A percentile compares a stretch with the other conserved stretches of the same genome.
Evolutionary conservation across 2,888 invertebrate species (phyloP).

Genomic region (Melanotus villosus): DNA sequence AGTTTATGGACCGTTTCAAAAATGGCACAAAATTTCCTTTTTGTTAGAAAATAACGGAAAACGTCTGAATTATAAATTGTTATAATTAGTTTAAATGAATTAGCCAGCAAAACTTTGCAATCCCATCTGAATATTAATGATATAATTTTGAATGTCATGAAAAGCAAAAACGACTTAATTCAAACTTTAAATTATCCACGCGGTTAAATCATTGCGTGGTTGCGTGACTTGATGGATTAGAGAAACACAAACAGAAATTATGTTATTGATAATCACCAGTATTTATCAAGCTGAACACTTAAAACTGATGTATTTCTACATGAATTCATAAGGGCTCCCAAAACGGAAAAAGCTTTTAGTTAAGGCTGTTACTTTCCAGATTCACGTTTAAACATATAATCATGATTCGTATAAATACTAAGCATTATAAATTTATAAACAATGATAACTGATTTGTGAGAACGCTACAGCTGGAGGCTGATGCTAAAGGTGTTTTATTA

Average conservation of each 20-base stretch:
- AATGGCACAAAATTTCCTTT: background rate
- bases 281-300: background rate
- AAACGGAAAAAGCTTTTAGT: too few relatives aligned
- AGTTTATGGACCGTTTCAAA: background rate
- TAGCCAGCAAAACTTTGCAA: background rate
- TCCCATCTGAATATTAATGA: background rate
- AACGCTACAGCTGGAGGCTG: too few relatives aligned
- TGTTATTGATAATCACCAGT: background rate
- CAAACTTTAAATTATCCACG: background rate
- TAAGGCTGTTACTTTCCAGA: too few relatives aligned
- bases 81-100: slow-evolving; percentile 2
- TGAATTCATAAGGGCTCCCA: background rate
- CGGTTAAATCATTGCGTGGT: background rate
- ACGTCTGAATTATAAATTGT: background rate
- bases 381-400: too few relatives aligned
- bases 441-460: too few relatives aligned
- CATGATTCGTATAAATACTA: too few relatives aligned
- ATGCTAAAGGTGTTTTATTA: too few relatives aligned
- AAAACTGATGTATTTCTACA: background rate
- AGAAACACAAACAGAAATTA: background rate
- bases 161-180: background rate
- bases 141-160: background rate
- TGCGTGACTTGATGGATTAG: slow-evolving; percentile 2
- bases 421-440: too few relatives aligned
- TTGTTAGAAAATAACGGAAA: background rate